Base-by-base conservation (phyloP, 2,113 vertebrate species). In the Tyto alba region DNA sequence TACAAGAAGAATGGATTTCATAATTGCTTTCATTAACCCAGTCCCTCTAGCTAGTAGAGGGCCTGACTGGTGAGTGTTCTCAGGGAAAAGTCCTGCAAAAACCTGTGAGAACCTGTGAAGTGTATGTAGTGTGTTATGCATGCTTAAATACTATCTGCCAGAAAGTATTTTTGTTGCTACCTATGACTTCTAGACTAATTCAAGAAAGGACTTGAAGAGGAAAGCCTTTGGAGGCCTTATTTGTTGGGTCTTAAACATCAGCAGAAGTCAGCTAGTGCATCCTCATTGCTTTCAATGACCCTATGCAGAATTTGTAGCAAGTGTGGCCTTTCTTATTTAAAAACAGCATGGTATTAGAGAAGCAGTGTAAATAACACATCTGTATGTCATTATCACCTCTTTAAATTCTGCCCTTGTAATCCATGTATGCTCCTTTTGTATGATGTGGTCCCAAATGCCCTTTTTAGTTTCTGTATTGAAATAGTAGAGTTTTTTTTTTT, bases 11-110 rank as follows among this genome's bases (percentile, higher is more conserved):
- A 92, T 34, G 10, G 30, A 85, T 69, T 83, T 45, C 7, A 21
- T 88, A 87, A 93, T 86, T 69, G 74, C 79, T 79, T 84, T 90
- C n/a, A 72, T 79, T 89, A 91, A 92, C 36, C 26, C 40, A 62
- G 50, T 75, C 12, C 11, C 74, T 73, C 45, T 74, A 83, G 73
- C 18, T 77, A 72, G n/a, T 38, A 25, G 30, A 40, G 2, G 17
- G 41, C 20, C 13, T 55, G 32, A 50, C 19, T 60, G 43, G 56
- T 25, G 17, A 40, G 30, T 11, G 8, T 16, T 50, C 60, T 60
- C 50, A 47, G 20, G 29, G 10, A 62, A 55, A 80, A 86, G 62
- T 79, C n/a, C 59, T 79, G 60, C 64, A 84, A 63, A 72, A 84
- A 57, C 38, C 47, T 80, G n/a, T 6, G 69, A 52, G 50, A 84